Base-by-base conservation (phyloP, 2,797 vertebrate species). In the Dendrocincla fuliginosa region DNA sequence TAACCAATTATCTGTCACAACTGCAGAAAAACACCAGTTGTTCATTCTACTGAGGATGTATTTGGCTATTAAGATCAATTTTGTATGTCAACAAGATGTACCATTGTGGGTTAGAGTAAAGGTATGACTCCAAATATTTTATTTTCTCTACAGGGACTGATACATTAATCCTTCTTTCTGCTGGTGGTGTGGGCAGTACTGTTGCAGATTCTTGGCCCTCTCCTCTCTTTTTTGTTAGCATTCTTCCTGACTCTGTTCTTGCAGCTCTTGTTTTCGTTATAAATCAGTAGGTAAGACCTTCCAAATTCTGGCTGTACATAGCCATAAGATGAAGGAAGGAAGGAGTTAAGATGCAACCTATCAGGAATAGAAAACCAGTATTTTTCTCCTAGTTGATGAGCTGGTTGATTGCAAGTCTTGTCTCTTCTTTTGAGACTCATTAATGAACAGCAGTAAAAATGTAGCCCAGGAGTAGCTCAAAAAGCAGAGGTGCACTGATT, bases 371-470 rank as follows among this genome's bases (percentile, higher is more conserved):
- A 92, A 91, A 91, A 78, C 5, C 20, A 67, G 1, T 52, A 23
- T 64, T 92, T 93, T 78, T 20, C 11, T 83, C 81, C 71, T 24
- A 19, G 37, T 14, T 94, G 87, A 77, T 87, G 68, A 74, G 79
- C n/a, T 55, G 35, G 41, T 61, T 96, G 90, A 92, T 92, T 93
- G 37, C 57, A 93, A 87, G 35, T 50, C 82, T 92, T 4, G 0
- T 50, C 22, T 87, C 55, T 90, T 87, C 30, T 69, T 78, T n/a
- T 59, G 69, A 87, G 53, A 65, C 33, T 90, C 16, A 3, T 47
- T 84, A 89, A 93, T 63, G 79, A 91, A 76, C 7, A 75, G n/a
- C 55, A 75, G 46, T 44, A 77, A 93, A 94, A 94, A 64, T 9
- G 19, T 64, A 80, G 56, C 33, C 71, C 37, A 39, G 28, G 56